Base-by-base conservation (phyloP, 2,113 vertebrate genomes). In the Cygnus atratus region DNA sequence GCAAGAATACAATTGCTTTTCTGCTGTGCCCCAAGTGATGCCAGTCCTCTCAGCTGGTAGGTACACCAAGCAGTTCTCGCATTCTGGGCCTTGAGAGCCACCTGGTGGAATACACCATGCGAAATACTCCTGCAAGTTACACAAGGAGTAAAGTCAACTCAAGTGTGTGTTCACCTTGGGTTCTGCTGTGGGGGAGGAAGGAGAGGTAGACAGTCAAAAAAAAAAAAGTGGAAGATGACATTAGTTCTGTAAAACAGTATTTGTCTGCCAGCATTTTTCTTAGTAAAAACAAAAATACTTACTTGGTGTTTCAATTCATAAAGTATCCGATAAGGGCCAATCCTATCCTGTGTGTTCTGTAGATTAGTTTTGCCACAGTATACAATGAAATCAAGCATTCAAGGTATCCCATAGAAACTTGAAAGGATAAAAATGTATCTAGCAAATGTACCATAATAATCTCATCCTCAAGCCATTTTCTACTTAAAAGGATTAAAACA, bases 31-130 rank as follows among this genome's bases (percentile, higher is more conserved):
- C 28, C 25, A 20, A 33, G 7, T 15, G 63, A 46, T 66, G 59
- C 31, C 52, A 55, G 31, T 26, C 16, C 80, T 88, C 65, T 4
- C 7, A 19, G 52, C 0, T 67, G 54, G 14, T 68, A 85, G 76
- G 75, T 92, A 22, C 31, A 26, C 0, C 0, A 41, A 84, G 50
- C 0, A 55, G 37, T 10, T 65, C 39, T 87, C 22, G 31, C 90
- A 92, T 88, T 59, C 90, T 85, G 95, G 61, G 93, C 84, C 93
- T 96, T 96, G 97, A 97, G 97, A 96, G 97, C 97, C 97, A 97
- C 95, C 97, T 97, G 95, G 95, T 97, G 97, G 97, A 97, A 90
- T 20, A 74, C 55, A 66, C 68, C 75, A 74, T 77, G 31, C 76
- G 90, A 95, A 94, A 65, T 80, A 63, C 57, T 72, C 87, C 72